Evolutionary conservation across 2,113 vertebrate genomes (phyloP).

Genomic region (Gallinago media): DNA sequence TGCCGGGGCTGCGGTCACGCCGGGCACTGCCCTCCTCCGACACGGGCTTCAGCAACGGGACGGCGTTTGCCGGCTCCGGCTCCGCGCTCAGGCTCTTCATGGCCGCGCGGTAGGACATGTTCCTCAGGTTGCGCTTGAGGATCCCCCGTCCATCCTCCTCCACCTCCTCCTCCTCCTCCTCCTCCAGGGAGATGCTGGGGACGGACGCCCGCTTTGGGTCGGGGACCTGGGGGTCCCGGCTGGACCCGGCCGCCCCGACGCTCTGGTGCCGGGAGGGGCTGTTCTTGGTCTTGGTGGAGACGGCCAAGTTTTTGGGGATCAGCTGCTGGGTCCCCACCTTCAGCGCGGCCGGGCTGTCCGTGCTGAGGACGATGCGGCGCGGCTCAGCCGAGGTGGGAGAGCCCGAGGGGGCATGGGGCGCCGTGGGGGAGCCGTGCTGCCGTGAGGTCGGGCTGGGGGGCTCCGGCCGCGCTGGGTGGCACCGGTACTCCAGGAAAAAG

Average conservation of each 20-base stretch:
- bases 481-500: slow-evolving; percentile 73
- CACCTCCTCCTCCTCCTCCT: neutral
- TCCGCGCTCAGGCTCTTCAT: slow-evolving; percentile 72
- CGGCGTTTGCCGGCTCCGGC: accelerated
- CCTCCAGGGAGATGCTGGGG: slow-evolving; percentile 74
- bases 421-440: neutral
- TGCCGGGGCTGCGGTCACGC: slow-evolving; percentile 27
- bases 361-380: slow-evolving; percentile 82
- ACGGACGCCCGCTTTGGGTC: slow-evolving; percentile 1
- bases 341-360: slow-evolving; percentile 78
- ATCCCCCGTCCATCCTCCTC: slow-evolving; percentile 45
- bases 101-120: slow-evolving; percentile 90
- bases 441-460: neutral
- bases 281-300: slow-evolving; percentile 77
- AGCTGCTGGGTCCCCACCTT: slow-evolving; percentile 88
- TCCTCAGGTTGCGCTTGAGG: slow-evolving; percentile 87
- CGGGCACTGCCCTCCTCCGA: slow-evolving; percentile 63
- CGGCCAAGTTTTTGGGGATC: slow-evolving; percentile 87
- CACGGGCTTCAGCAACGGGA: slow-evolving; percentile 66
- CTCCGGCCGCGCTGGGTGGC: slow-evolving; percentile 53
- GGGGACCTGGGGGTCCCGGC: slow-evolving; percentile 46
- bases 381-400: neutral
- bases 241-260: slow-evolving; percentile 70
- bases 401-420: neutral
- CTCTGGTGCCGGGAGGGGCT: slow-evolving; percentile 83